Conservation (phyloP, 2,113 vertebrate genomes). For the Morone chrysops region DNA sequence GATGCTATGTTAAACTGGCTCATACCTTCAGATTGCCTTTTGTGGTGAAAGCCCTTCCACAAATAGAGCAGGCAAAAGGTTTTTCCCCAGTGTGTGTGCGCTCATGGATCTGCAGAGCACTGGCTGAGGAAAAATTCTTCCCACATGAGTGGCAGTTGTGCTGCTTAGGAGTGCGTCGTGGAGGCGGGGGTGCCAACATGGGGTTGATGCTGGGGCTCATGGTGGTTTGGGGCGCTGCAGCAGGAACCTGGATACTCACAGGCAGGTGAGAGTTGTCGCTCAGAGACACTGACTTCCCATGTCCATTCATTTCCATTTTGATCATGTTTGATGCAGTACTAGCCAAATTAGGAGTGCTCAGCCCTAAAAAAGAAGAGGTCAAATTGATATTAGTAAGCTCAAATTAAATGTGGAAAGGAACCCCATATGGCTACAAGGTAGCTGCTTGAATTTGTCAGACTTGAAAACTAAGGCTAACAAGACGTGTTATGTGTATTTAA, state of each 20-base stretch:
- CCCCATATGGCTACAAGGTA: neutral
- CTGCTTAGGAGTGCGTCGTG: slow-evolving; percentile 97
- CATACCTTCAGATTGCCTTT: slow-evolving; percentile 99
- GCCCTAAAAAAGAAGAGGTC: slow-evolving; percentile 89
- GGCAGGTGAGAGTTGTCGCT: slow-evolving; percentile 91
- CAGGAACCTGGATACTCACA: slow-evolving; percentile 90
- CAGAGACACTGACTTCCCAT: slow-evolving; percentile 91
- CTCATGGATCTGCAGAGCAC: slow-evolving; percentile 99
- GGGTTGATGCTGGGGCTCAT: slow-evolving; percentile 93
- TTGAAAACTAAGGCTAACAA: neutral
- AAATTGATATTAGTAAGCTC: slow-evolving; percentile 64
- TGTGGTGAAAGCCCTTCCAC: slow-evolving; percentile 98
- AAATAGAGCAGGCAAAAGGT: slow-evolving; percentile 98
- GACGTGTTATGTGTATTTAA: neutral
- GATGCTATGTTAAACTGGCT: neutral
- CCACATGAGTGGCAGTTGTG: slow-evolving; percentile 99
- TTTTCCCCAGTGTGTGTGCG: slow-evolving; percentile 99
- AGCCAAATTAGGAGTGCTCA: slow-evolving; percentile 91
- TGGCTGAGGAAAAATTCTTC: slow-evolving; percentile 99
- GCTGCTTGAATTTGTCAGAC: neutral
- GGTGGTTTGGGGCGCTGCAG: slow-evolving; percentile 89
- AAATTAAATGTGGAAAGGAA: neutral
- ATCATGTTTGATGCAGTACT: slow-evolving; percentile 92
- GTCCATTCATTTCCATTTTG: slow-evolving; percentile 98
- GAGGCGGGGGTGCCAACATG: slow-evolving; percentile 95